These are phyloP conservation scores for Cantharis rustica DNA, from an alignment of 2,888 invertebrate genomes.

Conservation along the genomic window DNA sequence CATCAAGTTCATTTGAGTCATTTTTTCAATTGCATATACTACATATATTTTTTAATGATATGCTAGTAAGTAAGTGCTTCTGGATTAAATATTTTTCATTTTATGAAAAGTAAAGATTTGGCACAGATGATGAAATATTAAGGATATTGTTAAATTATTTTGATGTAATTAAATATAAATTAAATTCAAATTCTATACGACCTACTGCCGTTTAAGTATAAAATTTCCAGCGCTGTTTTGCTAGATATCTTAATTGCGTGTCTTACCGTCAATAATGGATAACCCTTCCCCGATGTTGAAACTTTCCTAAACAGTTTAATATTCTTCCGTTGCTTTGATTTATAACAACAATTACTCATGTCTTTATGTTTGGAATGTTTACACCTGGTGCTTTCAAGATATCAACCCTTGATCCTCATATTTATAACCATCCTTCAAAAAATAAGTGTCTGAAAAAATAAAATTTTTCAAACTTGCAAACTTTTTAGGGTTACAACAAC, in stretches of 20 bases:
- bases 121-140: too few relatives aligned
- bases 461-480: neutral
- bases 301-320: conserved; percentile 15
- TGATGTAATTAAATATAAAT: neutral
- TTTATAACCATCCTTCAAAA: conserved; percentile 16
- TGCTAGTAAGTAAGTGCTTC: too few relatives aligned
- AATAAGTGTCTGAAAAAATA: neutral
- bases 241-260: neutral
- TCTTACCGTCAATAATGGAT: neutral
- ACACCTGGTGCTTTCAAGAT: conserved; percentile 24
- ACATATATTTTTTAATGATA: neutral
- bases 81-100: neutral
- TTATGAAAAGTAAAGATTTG: too few relatives aligned
- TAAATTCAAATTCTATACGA: neutral
- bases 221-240: neutral
- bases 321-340: conserved; percentile 21
- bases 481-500: neutral
- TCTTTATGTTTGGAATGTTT: conserved; percentile 24
- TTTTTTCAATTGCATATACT: neutral
- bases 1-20: neutral
- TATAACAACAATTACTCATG: conserved; percentile 22
- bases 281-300: conserved; percentile 9
- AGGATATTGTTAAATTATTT: neutral
- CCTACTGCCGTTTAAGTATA: neutral
- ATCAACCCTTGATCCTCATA: conserved; percentile 18